phyloP scores from a whole-genome alignment of 2,113 vertebrate species.

The Bostrychus sinensis region DNA sequence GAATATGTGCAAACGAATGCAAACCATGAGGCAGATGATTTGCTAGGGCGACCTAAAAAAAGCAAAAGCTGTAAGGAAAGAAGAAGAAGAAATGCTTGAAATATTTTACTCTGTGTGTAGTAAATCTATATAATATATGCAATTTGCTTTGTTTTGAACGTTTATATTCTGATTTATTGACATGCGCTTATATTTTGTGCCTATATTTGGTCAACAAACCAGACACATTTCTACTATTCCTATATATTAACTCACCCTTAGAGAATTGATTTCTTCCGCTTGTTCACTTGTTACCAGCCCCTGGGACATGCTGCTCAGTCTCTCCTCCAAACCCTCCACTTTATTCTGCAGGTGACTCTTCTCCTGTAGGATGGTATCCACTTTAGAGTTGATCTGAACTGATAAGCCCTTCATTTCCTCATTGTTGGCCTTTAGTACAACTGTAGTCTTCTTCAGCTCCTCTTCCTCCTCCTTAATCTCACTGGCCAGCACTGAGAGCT shows the following conservation, averaged over 20 bases:
- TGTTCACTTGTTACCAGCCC: conserved; percentile 74
- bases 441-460: conserved; percentile 87
- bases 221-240: background rate
- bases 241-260: conserved; percentile 84
- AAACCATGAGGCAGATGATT: no score
- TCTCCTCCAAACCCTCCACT: conserved; percentile 86
- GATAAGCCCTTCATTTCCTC: conserved; percentile 91
- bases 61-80: no score
- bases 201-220: no score
- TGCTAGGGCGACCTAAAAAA: no score
- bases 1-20: no score
- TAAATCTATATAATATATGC: no score
- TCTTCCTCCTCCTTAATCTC: conserved; percentile 92
- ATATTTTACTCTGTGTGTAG: no score
- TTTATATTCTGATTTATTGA: no score
- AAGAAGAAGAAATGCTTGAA: no score
- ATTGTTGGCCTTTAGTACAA: conserved; percentile 85
- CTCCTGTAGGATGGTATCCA: conserved; percentile 87
- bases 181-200: no score
- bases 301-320: conserved; percentile 81
- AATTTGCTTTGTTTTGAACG: no score
- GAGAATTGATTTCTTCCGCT: conserved; percentile 82
- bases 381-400: conserved; percentile 84
- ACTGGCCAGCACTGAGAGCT: conserved; percentile 85
- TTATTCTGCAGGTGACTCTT: conserved; percentile 85